Conservation (phyloP, 2,888 invertebrate genomes). For the Netelia virgata region DNA sequence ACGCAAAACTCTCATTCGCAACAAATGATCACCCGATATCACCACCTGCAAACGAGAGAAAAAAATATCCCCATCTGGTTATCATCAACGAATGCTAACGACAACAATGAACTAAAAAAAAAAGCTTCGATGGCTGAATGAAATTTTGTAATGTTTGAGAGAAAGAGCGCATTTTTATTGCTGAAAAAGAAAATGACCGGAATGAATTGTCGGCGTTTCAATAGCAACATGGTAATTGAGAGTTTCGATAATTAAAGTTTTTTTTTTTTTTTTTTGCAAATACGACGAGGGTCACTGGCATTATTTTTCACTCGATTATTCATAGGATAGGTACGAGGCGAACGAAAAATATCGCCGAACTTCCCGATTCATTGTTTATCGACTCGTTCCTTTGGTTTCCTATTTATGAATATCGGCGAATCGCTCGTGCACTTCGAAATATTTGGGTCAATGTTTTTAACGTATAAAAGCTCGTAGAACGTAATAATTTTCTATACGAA, state of each 20-base stretch:
- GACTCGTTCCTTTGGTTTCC: not conserved
- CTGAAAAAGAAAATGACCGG: not conserved
- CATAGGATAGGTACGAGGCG: too few species aligned
- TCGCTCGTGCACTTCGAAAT: conserved; percentile 12
- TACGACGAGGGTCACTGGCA: too few species aligned
- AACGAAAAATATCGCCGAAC: not conserved
- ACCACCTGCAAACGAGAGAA: conserved; percentile 4
- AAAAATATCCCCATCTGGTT: conserved; percentile 16
- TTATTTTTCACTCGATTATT: too few species aligned
- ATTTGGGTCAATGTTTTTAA: too few species aligned
- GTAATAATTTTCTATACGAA: too few species aligned
- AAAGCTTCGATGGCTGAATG: not conserved
- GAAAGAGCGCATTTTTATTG: not conserved
- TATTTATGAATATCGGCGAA: not conserved
- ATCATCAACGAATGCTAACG: conserved; percentile 28
- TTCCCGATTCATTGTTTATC: not conserved
- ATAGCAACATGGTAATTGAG: not conserved
- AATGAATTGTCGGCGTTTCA: not conserved
- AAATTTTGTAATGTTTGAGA: not conserved
- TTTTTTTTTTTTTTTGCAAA: too few species aligned
- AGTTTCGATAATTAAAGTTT: not conserved
- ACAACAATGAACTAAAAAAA: not conserved
- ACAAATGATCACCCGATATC: conserved; percentile 47
- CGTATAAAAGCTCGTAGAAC: too few species aligned
- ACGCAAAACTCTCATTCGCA: conserved; percentile 62